Conservation (phyloP, 2,888 invertebrate genomes). For the Drosophila kokeensis region DNA sequence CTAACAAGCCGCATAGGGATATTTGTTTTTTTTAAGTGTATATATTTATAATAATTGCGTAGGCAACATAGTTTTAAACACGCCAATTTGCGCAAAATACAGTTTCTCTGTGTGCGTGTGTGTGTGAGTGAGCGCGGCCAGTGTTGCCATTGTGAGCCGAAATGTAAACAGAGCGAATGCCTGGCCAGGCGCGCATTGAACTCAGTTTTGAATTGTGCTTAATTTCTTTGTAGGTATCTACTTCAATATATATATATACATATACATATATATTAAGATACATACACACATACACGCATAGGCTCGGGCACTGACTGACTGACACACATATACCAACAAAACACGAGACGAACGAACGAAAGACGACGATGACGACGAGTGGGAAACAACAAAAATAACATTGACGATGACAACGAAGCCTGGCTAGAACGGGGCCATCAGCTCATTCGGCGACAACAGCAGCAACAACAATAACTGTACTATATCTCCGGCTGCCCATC, state of each 20-base stretch:
- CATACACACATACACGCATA: constrained; percentile 18
- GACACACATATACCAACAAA: constrained; percentile 74
- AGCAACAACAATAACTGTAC: constrained; percentile 47
- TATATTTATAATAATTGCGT: constrained; percentile 35
- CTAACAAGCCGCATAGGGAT: constrained; percentile 34
- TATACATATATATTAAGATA: constrained; percentile 19
- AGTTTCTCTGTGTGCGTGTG: background rate
- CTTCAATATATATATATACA: constrained; percentile 36
- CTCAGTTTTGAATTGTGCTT: constrained; percentile 60
- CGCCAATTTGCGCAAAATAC: constrained; percentile 41
- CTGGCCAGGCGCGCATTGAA: constrained; percentile 68
- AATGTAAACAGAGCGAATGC: constrained; percentile 69
- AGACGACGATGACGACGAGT: constrained; percentile 37
- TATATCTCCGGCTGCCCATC: constrained; percentile 75
- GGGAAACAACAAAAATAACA: constrained; percentile 79
- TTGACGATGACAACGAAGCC: constrained; percentile 69
- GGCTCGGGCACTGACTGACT: constrained; percentile 73
- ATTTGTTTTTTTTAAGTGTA: constrained; percentile 7
- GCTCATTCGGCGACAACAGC: constrained; percentile 33
- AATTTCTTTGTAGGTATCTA: constrained; percentile 73
- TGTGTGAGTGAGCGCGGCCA: constrained; percentile 8
- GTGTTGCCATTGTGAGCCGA: constrained; percentile 43
- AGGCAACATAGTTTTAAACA: constrained; percentile 48
- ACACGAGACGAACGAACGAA: constrained; percentile 42
- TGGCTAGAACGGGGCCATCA: constrained; percentile 40